Evolutionary conservation across 2,797 vertebrate genomes (phyloP), one percentile per base, ranked within the genome.

Genomic region (Danio albolineatus): DNA sequence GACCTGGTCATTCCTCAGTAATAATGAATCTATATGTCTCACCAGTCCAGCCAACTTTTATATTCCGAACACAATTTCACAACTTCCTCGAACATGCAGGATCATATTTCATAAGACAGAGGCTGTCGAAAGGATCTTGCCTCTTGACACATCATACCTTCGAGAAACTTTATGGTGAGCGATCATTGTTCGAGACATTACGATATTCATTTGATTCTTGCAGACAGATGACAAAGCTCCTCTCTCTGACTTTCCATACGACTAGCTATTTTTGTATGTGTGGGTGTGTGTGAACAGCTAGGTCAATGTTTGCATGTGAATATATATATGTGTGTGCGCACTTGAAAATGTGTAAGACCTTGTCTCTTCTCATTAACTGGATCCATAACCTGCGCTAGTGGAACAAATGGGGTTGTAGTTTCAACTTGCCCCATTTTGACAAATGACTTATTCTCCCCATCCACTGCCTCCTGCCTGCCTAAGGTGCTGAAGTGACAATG

Each of bases 401-500:
- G 41, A 81, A 83, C 73, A 82, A 77, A 80, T 70, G 61, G 64
- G 64, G 73, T 80, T 80, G 76, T 66, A 79, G 81, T 76, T 38
- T 28, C 84, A 76, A 73, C 87, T 83, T 70, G 48, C 71, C 69
- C 61, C 7, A 28, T 54, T 67, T 70, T 84, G 79, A 81, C 80
- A 85, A 77, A 72, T 75, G 59, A 78, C 83, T 77, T 57, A 51
- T 54, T 76, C 85, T 83, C 79, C 21, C 41, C 67, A 61, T 65
- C 44, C 44, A 54, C 66, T 83, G 75, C 76, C 83, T 75, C 66
- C 69, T 76, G 77, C 81, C 62, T 78, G 74, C 62, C 66, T 78
- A 36, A 64, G 79, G 79, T 83, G 85, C 74, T 85, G 71, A 86
- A 85, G 72, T 79, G 84, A 73, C 69, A 73, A 66, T 61, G 64